Base-by-base conservation (phyloP, 1,140 invertebrate genomes). In the Drosophila melanogaster region DNA sequence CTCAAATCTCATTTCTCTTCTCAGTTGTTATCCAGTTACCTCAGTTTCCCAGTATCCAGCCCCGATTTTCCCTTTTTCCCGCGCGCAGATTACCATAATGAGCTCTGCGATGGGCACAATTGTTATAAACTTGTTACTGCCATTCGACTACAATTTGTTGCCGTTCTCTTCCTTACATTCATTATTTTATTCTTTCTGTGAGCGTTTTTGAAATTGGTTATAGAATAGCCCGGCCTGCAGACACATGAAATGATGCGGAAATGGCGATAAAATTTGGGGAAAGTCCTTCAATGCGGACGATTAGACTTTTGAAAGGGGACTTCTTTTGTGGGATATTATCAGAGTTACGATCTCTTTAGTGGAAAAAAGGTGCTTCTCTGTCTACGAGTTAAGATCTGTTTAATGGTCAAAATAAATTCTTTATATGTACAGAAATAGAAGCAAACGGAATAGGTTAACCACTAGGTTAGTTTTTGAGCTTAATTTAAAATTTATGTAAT, bases 61-160 rank as follows among this genome's bases (percentile, higher is more conserved):
- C 57, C 24, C 4, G 33, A n/a, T 46, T 44, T 30, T 24, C 59
- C 60, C 46, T 51, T 64, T 67, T 58, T 50, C 30, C 56, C 35
- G 37, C 37, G 37, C 59, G 78, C 84, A 87, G 84, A 87, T 87
- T 87, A 87, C 73, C 84, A 87, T 87, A 83, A 87, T 87, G 84
- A 87, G 76, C 79, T 77, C 57, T 47, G 71, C 54, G 46, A 60
- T 71, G 78, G 78, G 41, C 62, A 53, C 70, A 64, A 56, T 53
- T 62, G 64, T 87, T 86, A 86, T 86, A 86, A 86, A 86, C 74
- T 86, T 86, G 78, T 87, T 78, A 86, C 74, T 70, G 83, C 67
- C 81, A 56, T 81, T 81, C 64, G 64, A 75, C 69, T 62, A 86
- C 75, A 86, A 85, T 85, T 85, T 87, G 53, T 53, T 53, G 37